Conservation (phyloP, 2,888 invertebrate genomes). For the Synergus umbraculus region DNA sequence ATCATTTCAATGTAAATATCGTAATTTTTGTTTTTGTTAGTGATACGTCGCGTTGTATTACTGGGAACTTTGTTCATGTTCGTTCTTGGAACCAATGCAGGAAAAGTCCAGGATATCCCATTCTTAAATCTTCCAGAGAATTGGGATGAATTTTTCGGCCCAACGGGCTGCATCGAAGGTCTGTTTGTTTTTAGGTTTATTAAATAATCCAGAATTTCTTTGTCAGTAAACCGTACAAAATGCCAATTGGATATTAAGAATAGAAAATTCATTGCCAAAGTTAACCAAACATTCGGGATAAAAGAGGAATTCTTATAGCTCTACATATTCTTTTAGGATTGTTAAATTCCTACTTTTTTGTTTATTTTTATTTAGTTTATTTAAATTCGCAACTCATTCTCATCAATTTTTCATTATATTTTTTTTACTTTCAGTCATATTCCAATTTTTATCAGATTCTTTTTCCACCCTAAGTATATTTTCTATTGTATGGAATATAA, state of each 20-base stretch:
- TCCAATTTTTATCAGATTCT: not conserved
- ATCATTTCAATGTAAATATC: slow-evolving; percentile 31
- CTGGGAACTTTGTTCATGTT: slow-evolving; percentile 51
- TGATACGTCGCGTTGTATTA: slow-evolving; percentile 55
- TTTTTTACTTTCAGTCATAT: not conserved
- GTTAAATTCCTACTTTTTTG: not conserved
- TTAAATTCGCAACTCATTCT: not conserved
- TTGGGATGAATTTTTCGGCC: slow-evolving; percentile 71
- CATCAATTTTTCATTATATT: not conserved
- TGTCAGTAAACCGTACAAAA: slow-evolving; percentile 17
- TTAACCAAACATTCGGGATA: not conserved
- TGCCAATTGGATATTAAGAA: not conserved
- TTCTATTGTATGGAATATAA: not conserved
- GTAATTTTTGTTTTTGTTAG: slow-evolving; percentile 63
- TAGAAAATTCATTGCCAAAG: not conserved
- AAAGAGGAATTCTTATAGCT: not conserved
- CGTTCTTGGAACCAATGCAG: slow-evolving; percentile 60
- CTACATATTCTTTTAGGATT: not conserved
- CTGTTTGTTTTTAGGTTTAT: slow-evolving; percentile 64
- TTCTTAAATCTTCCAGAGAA: slow-evolving; percentile 65
- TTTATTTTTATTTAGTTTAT: not conserved
- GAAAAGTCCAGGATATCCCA: slow-evolving; percentile 57
- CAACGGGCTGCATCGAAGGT: slow-evolving; percentile 76
- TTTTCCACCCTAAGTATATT: not conserved
- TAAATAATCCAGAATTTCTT: slow-evolving; percentile 44